These are phyloP conservation scores for Sebastes steindachneri DNA, from an alignment of 2,797 vertebrate species.

Conservation along the genomic window DNA sequence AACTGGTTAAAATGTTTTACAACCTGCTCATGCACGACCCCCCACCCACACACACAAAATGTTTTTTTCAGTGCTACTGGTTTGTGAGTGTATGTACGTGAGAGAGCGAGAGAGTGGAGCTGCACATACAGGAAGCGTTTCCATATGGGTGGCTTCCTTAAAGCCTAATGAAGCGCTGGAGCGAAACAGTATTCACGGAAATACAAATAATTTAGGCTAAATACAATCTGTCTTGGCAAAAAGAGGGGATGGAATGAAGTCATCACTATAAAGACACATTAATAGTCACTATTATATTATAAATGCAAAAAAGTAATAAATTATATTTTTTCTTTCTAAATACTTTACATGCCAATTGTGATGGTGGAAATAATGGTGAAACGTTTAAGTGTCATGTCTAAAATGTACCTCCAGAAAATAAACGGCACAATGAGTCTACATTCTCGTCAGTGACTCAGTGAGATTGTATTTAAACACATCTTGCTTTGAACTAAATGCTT, in stretches of 20 bases:
- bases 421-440: background rate
- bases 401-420: background rate
- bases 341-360: background rate
- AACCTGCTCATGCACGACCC: background rate
- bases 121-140: conserved; percentile 35
- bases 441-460: too few species aligned
- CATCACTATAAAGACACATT: background rate
- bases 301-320: background rate
- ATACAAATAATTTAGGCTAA: conserved; percentile 22
- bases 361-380: background rate
- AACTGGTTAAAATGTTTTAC: conserved; percentile 3
- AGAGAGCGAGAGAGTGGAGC: background rate
- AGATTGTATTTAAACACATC: background rate
- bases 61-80: background rate
- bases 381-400: fast-evolving
- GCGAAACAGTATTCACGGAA: conserved; percentile 3
- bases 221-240: background rate
- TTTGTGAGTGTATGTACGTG: background rate
- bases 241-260: background rate
- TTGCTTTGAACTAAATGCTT: background rate
- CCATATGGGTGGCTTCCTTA: conserved; percentile 46
- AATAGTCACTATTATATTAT: background rate
- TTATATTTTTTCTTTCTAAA: background rate
- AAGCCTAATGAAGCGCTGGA: conserved; percentile 36
- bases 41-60: conserved; percentile 6